Base-by-base conservation (phyloP, 2,888 invertebrate genomes). In the Cryptocheilus praepositus region DNA sequence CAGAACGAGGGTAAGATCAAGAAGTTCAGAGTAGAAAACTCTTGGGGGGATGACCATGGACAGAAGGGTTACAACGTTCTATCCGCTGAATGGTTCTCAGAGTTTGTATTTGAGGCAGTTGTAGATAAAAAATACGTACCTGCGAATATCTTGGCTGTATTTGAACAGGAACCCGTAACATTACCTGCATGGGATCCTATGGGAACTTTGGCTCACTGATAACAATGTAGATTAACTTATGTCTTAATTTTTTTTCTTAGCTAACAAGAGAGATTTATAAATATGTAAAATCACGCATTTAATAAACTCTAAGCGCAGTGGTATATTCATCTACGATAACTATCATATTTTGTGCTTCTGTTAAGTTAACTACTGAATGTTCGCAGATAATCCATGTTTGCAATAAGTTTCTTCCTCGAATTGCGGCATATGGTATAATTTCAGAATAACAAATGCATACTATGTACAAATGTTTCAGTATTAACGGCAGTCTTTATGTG, bases 111-210 rank as follows among this genome's bases (percentile, higher is more conserved):
- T 83, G 96, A 97, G 91, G 94, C 96, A 73, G 97, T 95, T 1
- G 93, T 97, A 22, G 96, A 97, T 87, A 95, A 95, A 89, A 95
- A 95, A 84, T 93, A 92, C 83, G 93, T 97, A 22, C 92, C 96
- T 7, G 89, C 90, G 0, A 93, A 94, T 52, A 93, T 96, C 8
- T 83, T 96, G 77, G 92, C 92, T 67, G 94, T 96, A 16, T 95
- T 95, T 85, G 91, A 94, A 57, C 93, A 94, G 86, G 92, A 93
- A 67, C 94, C 96, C 0, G 92, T 93, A 68, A 92, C 95, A 45
- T 90, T 97, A 82, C 97, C 97, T 2, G 96, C 97, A 0, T 97
- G 97, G 97, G 97, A 97, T 89, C 97, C 97, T 1, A 96, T 97
- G 96, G 97, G 97, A 65, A 95, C 94, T 1, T 90, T 95, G 66